Base-by-base conservation (phyloP, 2,797 vertebrate genomes). In the Tragelaphus oryx region DNA sequence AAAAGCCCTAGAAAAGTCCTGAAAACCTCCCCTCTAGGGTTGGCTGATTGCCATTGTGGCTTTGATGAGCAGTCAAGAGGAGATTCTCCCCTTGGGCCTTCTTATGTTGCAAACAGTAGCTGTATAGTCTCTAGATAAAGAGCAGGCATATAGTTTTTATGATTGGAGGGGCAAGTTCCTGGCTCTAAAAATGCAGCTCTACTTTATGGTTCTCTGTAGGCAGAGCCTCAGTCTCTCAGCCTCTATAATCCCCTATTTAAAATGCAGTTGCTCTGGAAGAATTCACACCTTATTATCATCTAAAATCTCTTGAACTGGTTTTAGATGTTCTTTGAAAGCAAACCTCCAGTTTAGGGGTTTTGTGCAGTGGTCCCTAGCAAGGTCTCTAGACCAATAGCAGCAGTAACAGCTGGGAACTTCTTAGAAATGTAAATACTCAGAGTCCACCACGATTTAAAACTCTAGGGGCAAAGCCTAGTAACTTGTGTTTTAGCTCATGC, bases 261-360 rank as follows among this genome's bases (percentile, higher is more conserved):
- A 96, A 89, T 93, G 75, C 37, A 93, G 59, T 86, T 82, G 62
- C 44, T 94, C 50, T 96, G 55, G 28, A 65, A 92, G 41, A n/a
- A 14, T 95, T 81, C 44, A 78, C 6, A 95, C 13, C 14, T 94
- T 87, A 60, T 89, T 89, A 82, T 80, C 84, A 65, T 94, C 44
- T 82, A 78, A 92, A 95, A 93, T 85, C 7, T 94, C 57, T 86
- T 80, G 50, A 95, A 26, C 30, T 71, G 33, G 37, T 89, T 95
- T 75, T 68, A 89, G 89, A 71, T 92, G 20, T 52, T 92, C 16
- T 92, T 95, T 76, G 84, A 86, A 33, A 96, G 26, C 33, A 33
- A 93, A 90, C 22, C 24, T 62, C 12, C 54, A 22, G 8, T 65
- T 89, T 81, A 46, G 48, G 46, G 24, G 24, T 76, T 92, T 76